These are phyloP conservation scores for Phaonia tiefii DNA, from an alignment of 2,888 invertebrate genomes.

Conservation along the genomic window DNA sequence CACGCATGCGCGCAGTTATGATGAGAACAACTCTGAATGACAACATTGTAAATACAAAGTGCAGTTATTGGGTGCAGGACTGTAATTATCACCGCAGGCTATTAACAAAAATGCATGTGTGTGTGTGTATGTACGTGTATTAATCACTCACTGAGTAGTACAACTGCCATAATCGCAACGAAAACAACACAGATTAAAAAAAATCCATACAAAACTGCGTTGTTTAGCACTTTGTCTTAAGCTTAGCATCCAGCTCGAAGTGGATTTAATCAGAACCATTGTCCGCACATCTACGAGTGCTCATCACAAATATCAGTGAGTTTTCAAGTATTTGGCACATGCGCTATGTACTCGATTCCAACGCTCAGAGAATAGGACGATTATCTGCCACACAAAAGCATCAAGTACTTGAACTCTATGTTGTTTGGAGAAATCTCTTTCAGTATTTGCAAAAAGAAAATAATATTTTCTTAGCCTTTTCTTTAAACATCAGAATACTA, in stretches of 20 bases:
- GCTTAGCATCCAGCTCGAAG: slow-evolving; percentile 16
- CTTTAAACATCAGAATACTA: neutral
- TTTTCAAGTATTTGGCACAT: slow-evolving; percentile 38
- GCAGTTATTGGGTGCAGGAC: slow-evolving; percentile 55
- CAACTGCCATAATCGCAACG: neutral
- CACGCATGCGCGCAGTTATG: slow-evolving; percentile 33
- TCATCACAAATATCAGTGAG: neutral
- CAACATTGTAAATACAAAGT: slow-evolving; percentile 64
- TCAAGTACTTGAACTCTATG: slow-evolving; percentile 3
- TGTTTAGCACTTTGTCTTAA: slow-evolving; percentile 13
- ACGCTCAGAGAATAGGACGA: too few species aligned
- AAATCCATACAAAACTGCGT: slow-evolving; percentile 2
- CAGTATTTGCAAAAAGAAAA: neutral
- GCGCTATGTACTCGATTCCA: slow-evolving; percentile 54
- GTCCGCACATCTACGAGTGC: neutral
- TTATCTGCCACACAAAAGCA: neutral
- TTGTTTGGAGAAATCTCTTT: slow-evolving; percentile 1
- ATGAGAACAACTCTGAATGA: slow-evolving; percentile 14
- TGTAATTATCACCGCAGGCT: slow-evolving; percentile 66
- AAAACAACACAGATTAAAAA: slow-evolving; percentile 30
- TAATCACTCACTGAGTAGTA: neutral
- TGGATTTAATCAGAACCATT: slow-evolving; percentile 26
- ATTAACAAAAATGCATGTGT: slow-evolving; percentile 48
- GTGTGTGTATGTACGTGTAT: neutral
- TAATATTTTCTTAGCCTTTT: neutral